phyloP scores from a whole-genome alignment of 2,113 vertebrate species.

The Epinephelus lanceolatus region DNA sequence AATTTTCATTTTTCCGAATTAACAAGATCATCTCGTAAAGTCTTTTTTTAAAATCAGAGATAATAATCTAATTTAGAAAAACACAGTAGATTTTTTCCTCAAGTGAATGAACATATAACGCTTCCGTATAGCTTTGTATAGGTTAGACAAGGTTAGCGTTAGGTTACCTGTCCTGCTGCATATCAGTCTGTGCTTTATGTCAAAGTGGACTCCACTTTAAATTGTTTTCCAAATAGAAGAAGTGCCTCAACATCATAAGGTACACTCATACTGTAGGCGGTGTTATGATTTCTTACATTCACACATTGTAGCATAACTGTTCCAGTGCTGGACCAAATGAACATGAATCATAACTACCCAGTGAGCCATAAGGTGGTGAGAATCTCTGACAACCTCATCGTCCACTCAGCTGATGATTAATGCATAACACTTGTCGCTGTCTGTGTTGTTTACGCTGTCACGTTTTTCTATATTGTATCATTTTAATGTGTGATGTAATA shows the following conservation, averaged over 20 bases:
- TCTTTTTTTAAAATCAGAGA: no score
- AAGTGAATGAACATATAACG: no score
- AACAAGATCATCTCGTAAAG: no score
- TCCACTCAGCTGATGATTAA: conserved; percentile 21
- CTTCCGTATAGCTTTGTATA: neutral
- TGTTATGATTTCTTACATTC: conserved; percentile 40
- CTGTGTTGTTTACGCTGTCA: conserved; percentile 36
- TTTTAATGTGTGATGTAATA: conserved; percentile 41
- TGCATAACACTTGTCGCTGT: conserved; percentile 22
- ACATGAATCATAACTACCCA: conserved; percentile 13
- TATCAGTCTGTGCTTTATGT: conserved; percentile 34
- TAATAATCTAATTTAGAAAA: no score
- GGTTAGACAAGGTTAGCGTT: neutral
- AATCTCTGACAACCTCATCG: neutral
- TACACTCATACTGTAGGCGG: conserved; percentile 43
- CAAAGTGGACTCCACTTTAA: neutral
- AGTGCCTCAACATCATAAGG: conserved; percentile 71
- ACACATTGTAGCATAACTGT: conserved; percentile 40
- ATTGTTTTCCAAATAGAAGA: conserved; percentile 46
- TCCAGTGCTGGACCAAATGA: conserved; percentile 62
- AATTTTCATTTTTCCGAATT: no score
- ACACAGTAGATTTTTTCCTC: no score
- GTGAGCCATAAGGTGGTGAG: conserved; percentile 23
- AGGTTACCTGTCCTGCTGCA: conserved; percentile 14
- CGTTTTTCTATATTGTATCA: conserved; percentile 37